phyloP scores from a whole-genome alignment of 1,140 invertebrate species.

The Drosophila nigrodunni region DNA sequence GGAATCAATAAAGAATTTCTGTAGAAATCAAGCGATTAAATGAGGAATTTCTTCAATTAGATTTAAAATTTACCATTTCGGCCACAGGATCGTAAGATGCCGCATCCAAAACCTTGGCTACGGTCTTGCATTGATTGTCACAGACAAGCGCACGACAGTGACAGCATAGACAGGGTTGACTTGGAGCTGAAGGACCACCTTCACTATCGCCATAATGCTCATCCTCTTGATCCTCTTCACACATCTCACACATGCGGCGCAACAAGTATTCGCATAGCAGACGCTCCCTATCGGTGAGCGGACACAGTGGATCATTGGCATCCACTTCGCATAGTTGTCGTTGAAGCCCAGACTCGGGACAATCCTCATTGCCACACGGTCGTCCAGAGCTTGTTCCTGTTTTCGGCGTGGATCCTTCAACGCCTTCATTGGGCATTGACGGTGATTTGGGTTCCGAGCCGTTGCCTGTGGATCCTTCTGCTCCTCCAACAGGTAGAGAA shows the following conservation, averaged over 20 bases:
- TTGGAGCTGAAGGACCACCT: background rate
- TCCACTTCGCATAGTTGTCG: background rate
- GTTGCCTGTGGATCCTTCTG: background rate
- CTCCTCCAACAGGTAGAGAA: too few relatives aligned
- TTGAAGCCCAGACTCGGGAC: background rate
- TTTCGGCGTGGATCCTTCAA: background rate
- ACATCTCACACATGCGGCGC: slow-evolving; percentile 37
- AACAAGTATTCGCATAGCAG: slow-evolving; percentile 34
- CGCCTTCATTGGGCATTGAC: background rate
- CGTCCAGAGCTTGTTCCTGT: background rate
- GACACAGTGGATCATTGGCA: background rate
- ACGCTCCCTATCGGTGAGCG: slow-evolving; percentile 35
- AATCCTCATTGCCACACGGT: background rate
- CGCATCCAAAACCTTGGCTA: slow-evolving; percentile 57
- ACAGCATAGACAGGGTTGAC: slow-evolving; percentile 53
- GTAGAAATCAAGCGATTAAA: background rate
- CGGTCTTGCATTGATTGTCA: slow-evolving; percentile 62
- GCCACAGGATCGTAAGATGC: slow-evolving; percentile 51
- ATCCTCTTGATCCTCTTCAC: slow-evolving; percentile 5
- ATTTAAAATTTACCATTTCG: slow-evolving; percentile 59
- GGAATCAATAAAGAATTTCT: slow-evolving; percentile 82
- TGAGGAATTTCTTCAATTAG: background rate
- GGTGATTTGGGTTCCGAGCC: background rate
- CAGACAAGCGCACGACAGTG: slow-evolving; percentile 67
- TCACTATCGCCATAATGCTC: slow-evolving; percentile 17